Percentiles rank a stretch among this genome's conserved stretches.
Conservation (phyloP, 2,888 invertebrate species). For the Neoitamus cyanurus region DNA sequence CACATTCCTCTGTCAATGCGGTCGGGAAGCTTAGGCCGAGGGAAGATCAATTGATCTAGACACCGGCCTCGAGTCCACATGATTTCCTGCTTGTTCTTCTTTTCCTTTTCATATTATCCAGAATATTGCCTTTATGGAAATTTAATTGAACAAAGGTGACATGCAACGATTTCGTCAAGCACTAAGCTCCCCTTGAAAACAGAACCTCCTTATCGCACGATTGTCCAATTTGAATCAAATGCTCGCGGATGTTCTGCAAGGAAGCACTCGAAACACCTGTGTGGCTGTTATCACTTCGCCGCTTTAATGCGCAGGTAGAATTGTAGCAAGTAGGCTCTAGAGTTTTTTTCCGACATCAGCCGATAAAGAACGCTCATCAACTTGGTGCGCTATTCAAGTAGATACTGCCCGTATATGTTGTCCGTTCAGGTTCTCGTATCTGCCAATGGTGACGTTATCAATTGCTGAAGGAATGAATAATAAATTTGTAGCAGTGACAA, state of each 20-base stretch:
- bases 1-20: conserved; percentile 49
- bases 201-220: not conserved
- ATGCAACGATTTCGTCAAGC: not conserved
- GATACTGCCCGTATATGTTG: not conserved
- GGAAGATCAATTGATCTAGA: conserved; percentile 41
- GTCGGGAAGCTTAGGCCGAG: not conserved
- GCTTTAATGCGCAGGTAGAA: not conserved
- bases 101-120: not conserved
- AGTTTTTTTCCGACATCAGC: conserved; percentile 25
- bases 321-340: not conserved
- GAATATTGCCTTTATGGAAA: not conserved
- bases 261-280: conserved; percentile 18
- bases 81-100: not conserved
- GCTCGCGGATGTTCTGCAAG: conserved; percentile 11
- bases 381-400: not conserved
- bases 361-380: not conserved
- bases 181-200: not conserved
- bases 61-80: not conserved
- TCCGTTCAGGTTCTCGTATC: not conserved
- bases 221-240: not conserved
- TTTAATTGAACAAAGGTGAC: not conserved
- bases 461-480: conserved; percentile 10
- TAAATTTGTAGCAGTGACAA: conserved; percentile 2
- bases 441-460: not conserved
- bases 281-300: not conserved